phyloP scores from a whole-genome alignment of 2,113 vertebrate species.

The Arvicanthis niloticus region DNA sequence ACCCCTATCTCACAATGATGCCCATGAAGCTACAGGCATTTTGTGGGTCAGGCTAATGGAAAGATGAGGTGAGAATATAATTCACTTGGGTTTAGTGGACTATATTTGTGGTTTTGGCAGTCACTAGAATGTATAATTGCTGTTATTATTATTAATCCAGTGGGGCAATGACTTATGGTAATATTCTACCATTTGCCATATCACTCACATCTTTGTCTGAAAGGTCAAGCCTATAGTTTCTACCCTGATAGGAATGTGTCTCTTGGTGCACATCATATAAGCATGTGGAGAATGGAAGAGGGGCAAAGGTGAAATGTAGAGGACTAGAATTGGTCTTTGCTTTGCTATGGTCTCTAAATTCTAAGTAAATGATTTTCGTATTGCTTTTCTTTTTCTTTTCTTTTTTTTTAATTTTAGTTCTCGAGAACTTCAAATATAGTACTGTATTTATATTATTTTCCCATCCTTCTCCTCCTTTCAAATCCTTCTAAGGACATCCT shows the following conservation, averaged over 20 bases:
- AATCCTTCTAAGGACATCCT: not conserved
- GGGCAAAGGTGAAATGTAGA: not conserved
- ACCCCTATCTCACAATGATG: not conserved
- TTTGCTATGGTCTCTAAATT: slow-evolving; percentile 33
- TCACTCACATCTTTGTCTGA: not conserved
- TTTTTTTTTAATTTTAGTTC: not conserved
- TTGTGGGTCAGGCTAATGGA: not conserved
- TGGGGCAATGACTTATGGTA: not conserved
- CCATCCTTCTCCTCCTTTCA: too few relatives aligned
- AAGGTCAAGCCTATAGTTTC: not conserved
- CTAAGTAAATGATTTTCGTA: not conserved
- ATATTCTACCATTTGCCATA: not conserved
- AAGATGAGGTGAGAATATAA: not conserved
- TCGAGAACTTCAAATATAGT: not conserved
- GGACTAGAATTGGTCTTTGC: not conserved
- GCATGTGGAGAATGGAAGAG: not conserved
- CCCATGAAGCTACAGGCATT: not conserved
- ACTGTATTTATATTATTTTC: not conserved
- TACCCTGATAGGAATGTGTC: not conserved
- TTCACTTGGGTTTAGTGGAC: not conserved
- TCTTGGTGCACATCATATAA: not conserved
- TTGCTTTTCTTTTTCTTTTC: not conserved
- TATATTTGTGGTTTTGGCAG: not conserved
- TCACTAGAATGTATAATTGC: not conserved
- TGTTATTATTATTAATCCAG: not conserved